Base-by-base conservation (phyloP, 1,140 invertebrate genomes). In the Halictus rubicundus region DNA sequence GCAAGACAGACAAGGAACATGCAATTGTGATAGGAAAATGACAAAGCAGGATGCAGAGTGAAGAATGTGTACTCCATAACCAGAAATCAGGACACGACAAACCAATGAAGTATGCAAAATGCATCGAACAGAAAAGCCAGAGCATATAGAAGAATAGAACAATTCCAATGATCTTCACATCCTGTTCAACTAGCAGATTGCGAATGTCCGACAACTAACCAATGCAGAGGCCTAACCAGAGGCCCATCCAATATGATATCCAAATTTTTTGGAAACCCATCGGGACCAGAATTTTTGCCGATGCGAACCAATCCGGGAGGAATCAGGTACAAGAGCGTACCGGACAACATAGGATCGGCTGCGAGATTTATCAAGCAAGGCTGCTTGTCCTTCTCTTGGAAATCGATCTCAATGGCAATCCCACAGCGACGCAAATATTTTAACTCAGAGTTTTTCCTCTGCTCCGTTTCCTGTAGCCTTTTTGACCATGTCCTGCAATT, bases 331-430 rank as follows among this genome's bases (percentile, higher is more conserved):
- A 95, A 93, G 71, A 96, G 91, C 8, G 95, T 95, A 85, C 96
- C 95, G 3, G 95, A 95, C n/a, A 96, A 89, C 88, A 95, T 95
- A 9, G 96, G 95, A 92, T 96, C 96, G 59, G 95, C 95, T 61
- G 95, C 94, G 25, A 96, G 93, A 92, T 96, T 96, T 19, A 96
- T 94, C 14, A 96, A 89, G 88, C 94, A 94, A 6, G 94, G 93
- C 66, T 94, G 92, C 57, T 91, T 89, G 42, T 81, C 64, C 23
- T 76, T 92, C 74, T 89, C 89, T 72, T 75, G 88, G 81, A 89
- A 92, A 88, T 92, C 90, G 27, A 93, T 82, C 59, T 94, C 93
- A 32, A 94, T 83, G 0, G 94, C 94, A n/a, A 94, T 92, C 25
- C 94, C 94, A 52, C 93, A 93, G 61, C 92, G 91, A 59, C 92